Base-by-base conservation (phyloP, 1,140 invertebrate species). In the Drosophila chauvacae region DNA sequence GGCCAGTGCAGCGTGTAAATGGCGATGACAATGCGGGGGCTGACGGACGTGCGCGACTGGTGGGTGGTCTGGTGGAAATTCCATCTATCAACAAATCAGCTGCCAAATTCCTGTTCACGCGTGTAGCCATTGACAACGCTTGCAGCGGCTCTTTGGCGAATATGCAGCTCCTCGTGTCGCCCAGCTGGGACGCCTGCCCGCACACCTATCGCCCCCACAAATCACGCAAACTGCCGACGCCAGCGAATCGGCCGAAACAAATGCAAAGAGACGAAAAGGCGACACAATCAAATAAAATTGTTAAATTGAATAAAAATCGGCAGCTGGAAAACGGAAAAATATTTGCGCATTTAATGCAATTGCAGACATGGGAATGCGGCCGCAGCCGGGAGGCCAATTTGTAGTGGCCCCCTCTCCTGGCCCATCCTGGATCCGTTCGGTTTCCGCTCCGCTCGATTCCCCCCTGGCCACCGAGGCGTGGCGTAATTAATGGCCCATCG, bases 221-320 rank as follows among this genome's bases (percentile, higher is more conserved):
- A 73, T 74, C 74, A 42, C 63, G 48, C 44, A 81, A 81, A 79
- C 51, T 88, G 84, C 84, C 78, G 84, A 88, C 68, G 60, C 57
- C 57, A 60, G 41, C 47, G 59, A 39, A 39, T 41, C 18, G 13
- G 37, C 42, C 28, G 42, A 51, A 79, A 83, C 56, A 76, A 83
- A 55, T 47, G 39, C 51, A 58, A 84, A 84, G 73, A 51, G 53
- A 6, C 56, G 64, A 37, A 37, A 37, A 37, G 35, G 73, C 65
- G 70, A 77, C 58, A 44, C 81, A 84, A 88, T 88, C 84, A 88
- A 88, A 88, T 88, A 84, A 88, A 88, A 88, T 88, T 90, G 85
- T 88, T 88, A 90, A 88, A 88, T 88, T 88, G 77, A 88, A 88
- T 88, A 77, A 88, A 87, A 88, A 90, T 88, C 85, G 85, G 64